These are phyloP conservation scores for Drosophila putrida DNA, from an alignment of 2,888 invertebrate species.

Conservation along the genomic window DNA sequence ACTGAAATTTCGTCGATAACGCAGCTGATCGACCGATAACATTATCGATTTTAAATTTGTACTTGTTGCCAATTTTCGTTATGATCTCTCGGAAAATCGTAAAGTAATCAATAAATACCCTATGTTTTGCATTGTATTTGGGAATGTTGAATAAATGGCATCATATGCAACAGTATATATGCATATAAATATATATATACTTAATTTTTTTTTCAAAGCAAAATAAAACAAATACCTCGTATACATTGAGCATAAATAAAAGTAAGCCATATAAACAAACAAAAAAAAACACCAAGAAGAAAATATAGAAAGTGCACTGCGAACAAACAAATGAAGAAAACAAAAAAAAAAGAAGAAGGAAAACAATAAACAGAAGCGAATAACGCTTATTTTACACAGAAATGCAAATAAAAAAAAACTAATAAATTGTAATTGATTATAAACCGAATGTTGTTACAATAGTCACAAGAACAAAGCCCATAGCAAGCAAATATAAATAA, in stretches of 20 bases:
- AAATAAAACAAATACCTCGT: conserved; percentile 68
- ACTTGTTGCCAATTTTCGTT: conserved; percentile 26
- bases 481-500: conserved; percentile 36
- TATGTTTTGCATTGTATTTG: conserved; percentile 22
- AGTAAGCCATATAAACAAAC: conserved; percentile 42
- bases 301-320: conserved; percentile 38
- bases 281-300: conserved; percentile 17
- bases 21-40: background rate
- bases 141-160: conserved; percentile 14
- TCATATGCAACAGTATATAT: conserved; percentile 19
- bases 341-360: background rate
- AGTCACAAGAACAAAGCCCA: conserved; percentile 37
- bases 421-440: conserved; percentile 43
- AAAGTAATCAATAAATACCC: conserved; percentile 7
- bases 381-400: conserved; percentile 66
- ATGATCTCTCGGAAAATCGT: conserved; percentile 46
- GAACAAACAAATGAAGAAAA: conserved; percentile 12
- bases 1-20: conserved; percentile 1
- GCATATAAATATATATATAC: conserved; percentile 6
- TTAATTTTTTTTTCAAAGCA: conserved; percentile 27
- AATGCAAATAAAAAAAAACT: conserved; percentile 20
- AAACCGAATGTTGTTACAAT: conserved; percentile 63
- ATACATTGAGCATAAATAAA: conserved; percentile 66
- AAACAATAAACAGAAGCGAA: conserved; percentile 58
- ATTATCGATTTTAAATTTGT: conserved; percentile 8